Conservation (phyloP, 1,140 invertebrate genomes). For the Drosophila sucinea region DNA sequence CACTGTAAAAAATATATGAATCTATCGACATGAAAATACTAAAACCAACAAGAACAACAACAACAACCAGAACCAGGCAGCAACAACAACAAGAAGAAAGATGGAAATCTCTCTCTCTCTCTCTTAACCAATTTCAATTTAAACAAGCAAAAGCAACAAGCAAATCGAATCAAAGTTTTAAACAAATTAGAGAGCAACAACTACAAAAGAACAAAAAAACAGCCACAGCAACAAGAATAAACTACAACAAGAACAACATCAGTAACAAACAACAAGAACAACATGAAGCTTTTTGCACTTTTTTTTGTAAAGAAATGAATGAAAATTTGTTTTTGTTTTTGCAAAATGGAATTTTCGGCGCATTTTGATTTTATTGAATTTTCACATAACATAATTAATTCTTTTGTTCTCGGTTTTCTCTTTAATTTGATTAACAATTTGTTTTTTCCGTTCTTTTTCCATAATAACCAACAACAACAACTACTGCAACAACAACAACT, state of each 20-base stretch:
- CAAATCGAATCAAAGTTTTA: too few relatives aligned
- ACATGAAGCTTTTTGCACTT: slow-evolving; percentile 47
- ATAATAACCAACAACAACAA: slow-evolving; percentile 17
- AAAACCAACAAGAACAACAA: slow-evolving; percentile 44
- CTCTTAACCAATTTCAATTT: too few relatives aligned
- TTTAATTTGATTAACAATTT: slow-evolving; percentile 12
- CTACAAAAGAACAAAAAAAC: slow-evolving; percentile 2
- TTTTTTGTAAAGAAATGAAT: slow-evolving; percentile 25
- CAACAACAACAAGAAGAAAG: slow-evolving; percentile 50
- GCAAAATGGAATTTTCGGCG: slow-evolving; percentile 9
- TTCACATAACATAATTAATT: slow-evolving; percentile 23
- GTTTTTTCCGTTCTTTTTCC: slow-evolving; percentile 26
- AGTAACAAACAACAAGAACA: slow-evolving; percentile 38
- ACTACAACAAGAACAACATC: slow-evolving; percentile 45
- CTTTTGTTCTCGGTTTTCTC: slow-evolving; percentile 25
- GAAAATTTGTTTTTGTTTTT: slow-evolving; percentile 19
- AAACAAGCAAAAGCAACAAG: too few relatives aligned
- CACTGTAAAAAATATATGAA: slow-evolving; percentile 18
- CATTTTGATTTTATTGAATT: slow-evolving; percentile 14
- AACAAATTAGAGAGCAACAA: too few relatives aligned
- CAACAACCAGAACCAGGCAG: slow-evolving; percentile 28
- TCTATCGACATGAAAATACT: slow-evolving; percentile 19
- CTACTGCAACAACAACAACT: slow-evolving; percentile 13
- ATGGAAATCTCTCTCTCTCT: too few relatives aligned
- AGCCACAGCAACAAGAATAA: slow-evolving; percentile 53